Base-by-base conservation (phyloP, 2,797 vertebrate species). In the Gymnodraco acuticeps region DNA sequence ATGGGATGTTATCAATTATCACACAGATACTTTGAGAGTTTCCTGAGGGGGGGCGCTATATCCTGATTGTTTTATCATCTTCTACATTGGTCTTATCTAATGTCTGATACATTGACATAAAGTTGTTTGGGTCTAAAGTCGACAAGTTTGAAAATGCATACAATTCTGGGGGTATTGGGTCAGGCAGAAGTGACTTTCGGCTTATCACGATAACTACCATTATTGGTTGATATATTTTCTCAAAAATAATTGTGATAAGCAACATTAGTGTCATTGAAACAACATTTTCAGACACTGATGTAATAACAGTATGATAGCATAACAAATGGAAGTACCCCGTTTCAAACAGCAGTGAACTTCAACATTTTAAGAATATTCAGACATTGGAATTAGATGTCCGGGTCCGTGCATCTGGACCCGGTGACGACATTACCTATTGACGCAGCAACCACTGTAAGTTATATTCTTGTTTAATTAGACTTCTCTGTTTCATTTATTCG, bases 11-110 rank as follows among this genome's bases (percentile, higher is more conserved):
- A 54, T 53, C 33, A 51, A 38, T 54, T 48, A 38, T 11, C n/a
- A 33, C 6, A 31, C 19, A 64, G 15, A 64, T 31, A 45, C n/a
- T 47, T 0, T 47, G 8, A 17, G 27, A 75, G 10, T 62, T 73
- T 58, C 14, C 11, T 50, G 19, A 69, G 20, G 20, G 8, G 3
- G 17, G 6, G 2, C 4, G 19, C 47, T 33, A 11, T 46, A 10
- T 55, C 14, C 27, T 58, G 10, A 41, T 71, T 50, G 58, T 33
- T 56, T 62, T 13, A 51, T 56, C 5, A 64, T 38, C 45, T 47
- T 9, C 33, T 38, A 38, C 33, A 8, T 38, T 38, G 33, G 8
- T 1, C 33, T 38, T 38, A 6, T 38, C 33, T 38, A 38, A 9
- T 38, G 6, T 38, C 33, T 33, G 23, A 59, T 52, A 9, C 17